phyloP scores from a whole-genome alignment of 2,888 invertebrate species.

The Phorcus lineatus region DNA sequence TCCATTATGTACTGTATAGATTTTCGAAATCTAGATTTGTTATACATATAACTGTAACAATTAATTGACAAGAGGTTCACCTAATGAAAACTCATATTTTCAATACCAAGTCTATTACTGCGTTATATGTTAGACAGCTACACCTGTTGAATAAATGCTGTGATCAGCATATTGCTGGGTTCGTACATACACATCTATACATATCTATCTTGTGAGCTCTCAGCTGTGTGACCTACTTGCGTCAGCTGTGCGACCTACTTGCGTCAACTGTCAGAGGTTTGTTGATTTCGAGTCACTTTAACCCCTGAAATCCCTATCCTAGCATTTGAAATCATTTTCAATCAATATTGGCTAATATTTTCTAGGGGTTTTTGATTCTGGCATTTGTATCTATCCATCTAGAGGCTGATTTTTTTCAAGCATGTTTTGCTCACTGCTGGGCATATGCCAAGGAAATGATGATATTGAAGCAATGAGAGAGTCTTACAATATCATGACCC shows the following conservation, averaged over 20 bases:
- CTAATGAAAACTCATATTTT: background rate
- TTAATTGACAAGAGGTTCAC: too few relatives aligned
- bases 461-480: too few relatives aligned
- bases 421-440: too few relatives aligned
- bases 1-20: background rate
- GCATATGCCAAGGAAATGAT: too few relatives aligned
- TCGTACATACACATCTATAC: background rate
- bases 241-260: background rate
- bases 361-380: too few relatives aligned
- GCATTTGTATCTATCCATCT: too few relatives aligned
- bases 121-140: background rate
- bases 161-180: background rate
- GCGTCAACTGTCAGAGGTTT: background rate
- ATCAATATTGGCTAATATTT: too few relatives aligned
- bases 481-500: too few relatives aligned
- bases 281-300: too few relatives aligned
- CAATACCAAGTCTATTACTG: background rate
- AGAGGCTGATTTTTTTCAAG: too few relatives aligned
- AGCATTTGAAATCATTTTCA: too few relatives aligned
- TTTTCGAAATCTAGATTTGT: background rate
- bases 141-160: background rate
- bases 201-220: background rate
- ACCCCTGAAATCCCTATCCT: too few relatives aligned
- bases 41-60: background rate
- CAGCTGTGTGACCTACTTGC: background rate